Evolutionary conservation across 2,797 vertebrate species (phyloP), one percentile per base, ranked within the genome.

Genomic region (Danio aesculapii): DNA sequence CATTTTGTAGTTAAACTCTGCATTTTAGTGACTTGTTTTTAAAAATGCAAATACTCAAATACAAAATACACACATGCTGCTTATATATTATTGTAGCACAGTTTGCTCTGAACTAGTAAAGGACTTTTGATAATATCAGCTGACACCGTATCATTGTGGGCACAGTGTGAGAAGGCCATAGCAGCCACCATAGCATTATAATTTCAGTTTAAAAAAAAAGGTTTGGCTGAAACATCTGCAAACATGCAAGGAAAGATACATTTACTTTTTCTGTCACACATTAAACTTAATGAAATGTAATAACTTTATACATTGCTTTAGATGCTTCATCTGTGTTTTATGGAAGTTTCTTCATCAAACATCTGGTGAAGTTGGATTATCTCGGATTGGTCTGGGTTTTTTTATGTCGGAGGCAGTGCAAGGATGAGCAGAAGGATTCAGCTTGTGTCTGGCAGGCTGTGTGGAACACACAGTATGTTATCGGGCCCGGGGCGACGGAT

Each of bases 381-480:
- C 62, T 73, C 76, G 30, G 44, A 52, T 84, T 63, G 53, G 53
- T 44, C 39, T 43, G n/a, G n/a, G 81, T 30, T 30, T 30, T 30
- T 73, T 62, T 12, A 57, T 66, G 55, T 63, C 64, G 55, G 59
- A 70, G 30, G 55, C 73, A 44, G 66, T 69, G 44, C n/a, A 57
- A 75, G 58, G 49, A 71, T 80, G 68, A 57, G 41, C 75, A 80
- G 84, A 72, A 55, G 62, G 69, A 47, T 66, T 69, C 73, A 50
- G 70, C 58, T 61, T 73, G 49, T 81, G 84, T 43, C 59, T 59
- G 57, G 79, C 52, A 64, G 63, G 14, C 70, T 50, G 64, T 62
- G 76, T 68, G 21, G 68, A 83, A 67, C 49, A 21, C 61, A 47
- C 82, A 81, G 75, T 79, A 58, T 84, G 59, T 75, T 84, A 62